Evolutionary conservation across 1,140 invertebrate species (phyloP), one percentile per base, ranked within the genome.

Genomic region (Acromyrmex heyeri): DNA sequence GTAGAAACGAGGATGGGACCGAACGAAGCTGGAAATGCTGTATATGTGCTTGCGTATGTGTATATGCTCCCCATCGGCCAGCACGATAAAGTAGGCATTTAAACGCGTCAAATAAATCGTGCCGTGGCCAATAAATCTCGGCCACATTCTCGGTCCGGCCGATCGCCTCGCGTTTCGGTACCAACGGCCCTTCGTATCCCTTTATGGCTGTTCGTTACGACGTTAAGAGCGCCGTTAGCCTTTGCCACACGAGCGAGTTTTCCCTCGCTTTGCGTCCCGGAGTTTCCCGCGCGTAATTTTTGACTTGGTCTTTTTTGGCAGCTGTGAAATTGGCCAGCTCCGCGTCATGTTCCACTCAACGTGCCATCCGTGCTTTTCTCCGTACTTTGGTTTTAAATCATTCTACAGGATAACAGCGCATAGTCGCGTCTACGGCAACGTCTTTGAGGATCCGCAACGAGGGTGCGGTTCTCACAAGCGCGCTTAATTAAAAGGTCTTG

Each of bases 21-120:
- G 57, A 57, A 5, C 73, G 21, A 62, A 18, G 73, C 85, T 87
- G 67, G 57, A 85, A 90, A 38, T 27, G 62, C 7, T 3, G 55
- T 30, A 14, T 27, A 0, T n/a, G 24, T 30, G 24, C 12, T 10
- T 21, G 27, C 16, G n/a, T 16, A 50, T 21, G 53, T 2, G 14
- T 59, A 27, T 59, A 18, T 59, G 12, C 6, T 14, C 8, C 16
- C 44, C 73, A 61, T 21, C 38, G 44, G 24, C 27, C 21, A 50
- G 86, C 87, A 78, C 91, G 91, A 92, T 93, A 93, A 93, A 93
- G 92, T 92, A 91, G 89, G 91, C 91, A 92, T 93, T 94, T 94
- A 93, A 93, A 92, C 91, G 89, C 88, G 91, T 90, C 93, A 90
- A 93, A 94, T 93, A 94, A 94, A 94, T 94, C 91, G 87, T 90